Conservation (phyloP, 2,888 invertebrate genomes). For the Melieria crassipennis region DNA sequence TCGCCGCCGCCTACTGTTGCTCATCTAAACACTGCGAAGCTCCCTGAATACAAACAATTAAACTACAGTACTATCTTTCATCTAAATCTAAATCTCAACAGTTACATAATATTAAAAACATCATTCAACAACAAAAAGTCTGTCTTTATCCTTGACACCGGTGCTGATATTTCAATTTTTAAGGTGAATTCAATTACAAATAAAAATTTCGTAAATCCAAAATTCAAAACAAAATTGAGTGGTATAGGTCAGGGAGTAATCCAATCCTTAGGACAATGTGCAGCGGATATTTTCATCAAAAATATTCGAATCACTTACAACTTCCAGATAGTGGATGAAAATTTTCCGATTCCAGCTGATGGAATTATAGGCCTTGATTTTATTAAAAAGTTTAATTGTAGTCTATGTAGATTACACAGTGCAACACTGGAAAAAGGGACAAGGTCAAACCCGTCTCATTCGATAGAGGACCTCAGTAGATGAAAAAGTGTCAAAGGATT, state of each 20-base stretch:
- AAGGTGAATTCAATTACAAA: slow-evolving; percentile 15
- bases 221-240: slow-evolving; percentile 6
- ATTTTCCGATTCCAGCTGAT: slow-evolving; percentile 5
- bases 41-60: slow-evolving; percentile 21
- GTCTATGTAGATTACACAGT: no score
- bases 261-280: slow-evolving; percentile 15
- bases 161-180: slow-evolving; percentile 26
- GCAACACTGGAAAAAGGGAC: no score
- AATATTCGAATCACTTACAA: background rate
- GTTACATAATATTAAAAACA: slow-evolving; percentile 6
- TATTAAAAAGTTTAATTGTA: slow-evolving; percentile 13
- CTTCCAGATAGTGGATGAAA: slow-evolving; percentile 9
- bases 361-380: slow-evolving; percentile 6
- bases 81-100: slow-evolving; percentile 23
- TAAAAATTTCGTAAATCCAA: background rate
- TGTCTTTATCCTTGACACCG: slow-evolving; percentile 12
- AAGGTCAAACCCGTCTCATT: no score
- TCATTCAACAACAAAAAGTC: background rate
- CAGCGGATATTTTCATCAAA: background rate
- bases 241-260: slow-evolving; percentile 24
- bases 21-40: no score
- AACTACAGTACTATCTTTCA: background rate
- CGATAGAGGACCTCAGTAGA: no score
- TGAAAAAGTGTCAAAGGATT: no score
- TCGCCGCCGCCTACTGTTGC: no score